phyloP scores from a whole-genome alignment of 2,113 vertebrate species.

The Brienomyrus brachyistius region DNA sequence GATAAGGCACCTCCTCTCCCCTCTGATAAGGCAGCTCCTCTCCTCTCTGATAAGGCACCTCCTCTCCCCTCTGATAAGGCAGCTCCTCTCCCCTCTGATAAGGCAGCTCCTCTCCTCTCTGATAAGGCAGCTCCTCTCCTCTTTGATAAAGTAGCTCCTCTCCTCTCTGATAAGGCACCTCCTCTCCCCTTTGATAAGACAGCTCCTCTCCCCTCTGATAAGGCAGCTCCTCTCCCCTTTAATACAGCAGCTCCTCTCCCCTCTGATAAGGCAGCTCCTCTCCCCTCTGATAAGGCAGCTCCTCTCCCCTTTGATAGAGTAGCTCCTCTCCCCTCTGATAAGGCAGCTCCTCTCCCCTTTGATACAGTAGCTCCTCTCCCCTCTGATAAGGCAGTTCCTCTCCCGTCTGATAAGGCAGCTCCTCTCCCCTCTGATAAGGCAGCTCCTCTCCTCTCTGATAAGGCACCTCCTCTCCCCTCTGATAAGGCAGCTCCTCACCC shows the following conservation, averaged over 20 bases:
- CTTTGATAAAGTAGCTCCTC: not conserved
- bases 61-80: not conserved
- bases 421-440: not conserved
- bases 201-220: not conserved
- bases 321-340: not conserved
- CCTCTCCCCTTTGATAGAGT: accelerated
- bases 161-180: not conserved
- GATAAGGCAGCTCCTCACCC: not conserved
- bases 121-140: not conserved
- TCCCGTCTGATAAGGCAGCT: not conserved
- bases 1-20: not conserved
- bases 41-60: not conserved
- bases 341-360: not conserved
- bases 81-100: not conserved
- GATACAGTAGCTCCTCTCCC: not conserved
- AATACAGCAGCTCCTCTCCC: not conserved
- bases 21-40: not conserved
- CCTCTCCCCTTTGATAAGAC: not conserved
- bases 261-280: not conserved
- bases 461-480: not conserved
- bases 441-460: no score
- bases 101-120: not conserved
- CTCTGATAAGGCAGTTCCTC: not conserved
- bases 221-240: no score
- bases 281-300: not conserved